These are phyloP conservation scores for Opisthograptis luteolata DNA, from an alignment of 2,888 invertebrate species.

Conservation along the genomic window DNA sequence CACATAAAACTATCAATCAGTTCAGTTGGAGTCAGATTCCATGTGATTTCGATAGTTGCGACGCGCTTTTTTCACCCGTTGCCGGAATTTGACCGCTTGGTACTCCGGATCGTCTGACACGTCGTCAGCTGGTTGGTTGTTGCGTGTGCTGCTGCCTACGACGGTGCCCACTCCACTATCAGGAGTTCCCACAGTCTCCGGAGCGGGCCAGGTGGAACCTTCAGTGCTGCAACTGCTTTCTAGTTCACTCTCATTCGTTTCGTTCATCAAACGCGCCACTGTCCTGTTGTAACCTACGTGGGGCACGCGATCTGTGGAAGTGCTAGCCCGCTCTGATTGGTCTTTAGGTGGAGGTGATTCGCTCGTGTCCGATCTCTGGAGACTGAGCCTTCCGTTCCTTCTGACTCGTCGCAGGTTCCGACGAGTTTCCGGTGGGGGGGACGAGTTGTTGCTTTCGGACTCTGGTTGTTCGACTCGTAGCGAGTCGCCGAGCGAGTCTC, in stretches of 20 bases:
- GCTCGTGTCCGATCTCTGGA: conserved; percentile 70
- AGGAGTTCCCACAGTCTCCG: conserved; percentile 55
- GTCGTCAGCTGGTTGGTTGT: conserved; percentile 57
- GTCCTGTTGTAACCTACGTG: conserved; percentile 62
- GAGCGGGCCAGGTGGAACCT: conserved; percentile 60
- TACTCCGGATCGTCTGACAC: conserved; percentile 77
- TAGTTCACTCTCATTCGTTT: conserved; percentile 79
- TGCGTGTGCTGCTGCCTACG: conserved; percentile 64
- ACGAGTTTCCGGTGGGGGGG: conserved; percentile 55
- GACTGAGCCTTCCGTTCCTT: conserved; percentile 60
- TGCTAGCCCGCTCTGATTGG: conserved; percentile 47
- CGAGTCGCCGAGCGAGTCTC: conserved; percentile 71
- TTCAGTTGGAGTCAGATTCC: conserved; percentile 87
- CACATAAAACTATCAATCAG: conserved; percentile 42
- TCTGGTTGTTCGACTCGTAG: conserved; percentile 59
- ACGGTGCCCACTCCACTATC: conserved; percentile 73
- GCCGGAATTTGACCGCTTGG: conserved; percentile 80
- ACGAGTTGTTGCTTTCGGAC: conserved; percentile 52
- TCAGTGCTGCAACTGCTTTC: conserved; percentile 79
- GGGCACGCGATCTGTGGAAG: conserved; percentile 54
- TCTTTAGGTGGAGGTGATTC: conserved; percentile 72
- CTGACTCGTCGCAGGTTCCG: conserved; percentile 54
- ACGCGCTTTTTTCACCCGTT: conserved; percentile 85
- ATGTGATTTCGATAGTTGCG: conserved; percentile 86
- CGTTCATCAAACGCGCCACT: conserved; percentile 76